Evolutionary conservation across 2,113 vertebrate species (phyloP).

Genomic region (Bufo bufo): DNA sequence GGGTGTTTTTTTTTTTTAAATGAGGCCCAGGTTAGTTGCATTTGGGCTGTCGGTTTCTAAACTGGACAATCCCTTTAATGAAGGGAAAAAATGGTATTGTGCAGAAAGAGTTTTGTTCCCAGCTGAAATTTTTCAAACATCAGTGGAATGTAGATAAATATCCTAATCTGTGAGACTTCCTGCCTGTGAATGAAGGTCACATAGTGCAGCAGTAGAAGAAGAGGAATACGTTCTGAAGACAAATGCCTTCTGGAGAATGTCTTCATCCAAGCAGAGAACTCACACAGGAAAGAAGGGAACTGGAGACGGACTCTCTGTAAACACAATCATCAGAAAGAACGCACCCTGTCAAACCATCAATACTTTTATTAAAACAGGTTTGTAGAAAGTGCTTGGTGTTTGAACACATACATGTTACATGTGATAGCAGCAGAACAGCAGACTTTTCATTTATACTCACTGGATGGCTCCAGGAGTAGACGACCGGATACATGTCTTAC

Average conservation of each 20-base stretch:
- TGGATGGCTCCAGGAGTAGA: neutral
- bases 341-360: conserved; percentile 7
- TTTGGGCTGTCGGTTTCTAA: no score
- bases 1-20: no score
- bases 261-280: conserved; percentile 19
- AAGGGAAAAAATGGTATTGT: neutral
- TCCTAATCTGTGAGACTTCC: conserved; percentile 37
- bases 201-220: neutral
- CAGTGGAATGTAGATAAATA: conserved; percentile 37
- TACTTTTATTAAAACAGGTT: conserved; percentile 49
- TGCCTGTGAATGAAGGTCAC: conserved; percentile 10
- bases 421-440: conserved; percentile 5
- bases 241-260: conserved; percentile 39
- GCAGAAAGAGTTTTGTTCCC: neutral
- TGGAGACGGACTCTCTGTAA: conserved; percentile 23
- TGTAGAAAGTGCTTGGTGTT: conserved; percentile 26
- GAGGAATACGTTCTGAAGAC: neutral
- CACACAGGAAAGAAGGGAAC: conserved; percentile 18
- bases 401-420: conserved; percentile 27
- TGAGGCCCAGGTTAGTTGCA: no score
- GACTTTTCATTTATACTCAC: neutral
- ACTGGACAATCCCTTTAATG: no score
- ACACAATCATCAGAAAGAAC: conserved; percentile 24
- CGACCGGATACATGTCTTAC: neutral
- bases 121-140: conserved; percentile 23